Conservation (phyloP, 2,888 invertebrate species). For the Apocheima hispidaria region DNA sequence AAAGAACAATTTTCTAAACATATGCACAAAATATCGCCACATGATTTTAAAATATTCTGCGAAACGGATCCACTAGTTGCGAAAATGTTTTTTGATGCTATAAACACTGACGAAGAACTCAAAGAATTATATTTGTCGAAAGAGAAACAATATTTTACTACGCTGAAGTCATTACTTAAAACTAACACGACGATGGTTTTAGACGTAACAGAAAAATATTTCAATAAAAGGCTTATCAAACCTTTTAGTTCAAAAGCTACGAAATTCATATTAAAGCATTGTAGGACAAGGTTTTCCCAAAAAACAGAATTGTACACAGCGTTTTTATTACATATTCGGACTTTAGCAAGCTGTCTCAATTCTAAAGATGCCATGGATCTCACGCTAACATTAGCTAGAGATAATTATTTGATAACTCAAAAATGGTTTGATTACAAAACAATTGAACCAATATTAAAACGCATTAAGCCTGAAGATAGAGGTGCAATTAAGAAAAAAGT, state of each 20-base stretch:
- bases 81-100: slow-evolving; percentile 56
- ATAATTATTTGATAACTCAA: slow-evolving; percentile 52
- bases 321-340: slow-evolving; percentile 56
- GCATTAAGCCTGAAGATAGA: slow-evolving; percentile 52
- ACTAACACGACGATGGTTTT: slow-evolving; percentile 55
- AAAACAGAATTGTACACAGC: slow-evolving; percentile 64
- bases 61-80: slow-evolving; percentile 58
- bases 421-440: slow-evolving; percentile 59
- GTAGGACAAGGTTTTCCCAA: slow-evolving; percentile 55
- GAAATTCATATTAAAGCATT: slow-evolving; percentile 56
- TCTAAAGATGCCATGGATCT: slow-evolving; percentile 59
- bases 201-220: slow-evolving; percentile 62
- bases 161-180: slow-evolving; percentile 59
- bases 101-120: slow-evolving; percentile 43
- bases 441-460: slow-evolving; percentile 62
- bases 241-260: slow-evolving; percentile 54
- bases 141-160: slow-evolving; percentile 52
- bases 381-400: slow-evolving; percentile 55
- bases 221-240: slow-evolving; percentile 31
- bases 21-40: slow-evolving; percentile 56
- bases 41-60: slow-evolving; percentile 59
- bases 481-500: slow-evolving; percentile 57
- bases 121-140: neutral
- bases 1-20: slow-evolving; percentile 50
- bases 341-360: slow-evolving; percentile 55